Percentiles rank a stretch among this genome's conserved stretches.
Evolutionary conservation across 2,888 invertebrate genomes (phyloP).

Genomic region (Gnatocerus cornutus): DNA sequence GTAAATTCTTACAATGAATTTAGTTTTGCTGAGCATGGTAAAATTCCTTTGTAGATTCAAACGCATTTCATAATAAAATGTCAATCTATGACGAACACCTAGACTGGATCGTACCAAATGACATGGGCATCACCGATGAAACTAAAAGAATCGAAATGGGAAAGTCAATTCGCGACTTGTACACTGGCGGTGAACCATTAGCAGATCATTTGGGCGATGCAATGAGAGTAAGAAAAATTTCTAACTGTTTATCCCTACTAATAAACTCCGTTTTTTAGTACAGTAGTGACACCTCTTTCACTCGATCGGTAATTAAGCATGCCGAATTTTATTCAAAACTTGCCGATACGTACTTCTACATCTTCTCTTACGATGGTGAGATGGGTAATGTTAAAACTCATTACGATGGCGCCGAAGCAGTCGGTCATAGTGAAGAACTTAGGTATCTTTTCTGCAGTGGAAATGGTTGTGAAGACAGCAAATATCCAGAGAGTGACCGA

Average conservation of each 20-base stretch:
- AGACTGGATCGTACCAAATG: constrained; percentile 21
- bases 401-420: constrained; percentile 27
- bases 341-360: constrained; percentile 25
- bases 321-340: constrained; percentile 27
- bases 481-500: constrained; percentile 11
- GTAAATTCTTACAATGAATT: background rate
- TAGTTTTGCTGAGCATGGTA: too few relatives aligned
- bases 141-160: background rate
- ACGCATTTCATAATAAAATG: background rate
- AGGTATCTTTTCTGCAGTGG: constrained; percentile 24
- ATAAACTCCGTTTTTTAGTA: constrained; percentile 11
- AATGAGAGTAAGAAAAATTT: constrained; percentile 7
- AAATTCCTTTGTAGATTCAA: too few relatives aligned
- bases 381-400: background rate
- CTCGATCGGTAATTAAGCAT: constrained; percentile 14
- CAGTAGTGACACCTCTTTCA: constrained; percentile 31
- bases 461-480: constrained; percentile 5
- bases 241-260: too few relatives aligned
- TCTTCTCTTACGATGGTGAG: constrained; percentile 26
- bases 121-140: constrained; percentile 8
- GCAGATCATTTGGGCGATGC: constrained; percentile 12
- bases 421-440: constrained; percentile 24
- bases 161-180: constrained; percentile 1
- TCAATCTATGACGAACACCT: background rate
- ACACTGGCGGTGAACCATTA: constrained; percentile 16